Conservation (phyloP, 2,797 vertebrate species). For the Malurus leucopterus region DNA sequence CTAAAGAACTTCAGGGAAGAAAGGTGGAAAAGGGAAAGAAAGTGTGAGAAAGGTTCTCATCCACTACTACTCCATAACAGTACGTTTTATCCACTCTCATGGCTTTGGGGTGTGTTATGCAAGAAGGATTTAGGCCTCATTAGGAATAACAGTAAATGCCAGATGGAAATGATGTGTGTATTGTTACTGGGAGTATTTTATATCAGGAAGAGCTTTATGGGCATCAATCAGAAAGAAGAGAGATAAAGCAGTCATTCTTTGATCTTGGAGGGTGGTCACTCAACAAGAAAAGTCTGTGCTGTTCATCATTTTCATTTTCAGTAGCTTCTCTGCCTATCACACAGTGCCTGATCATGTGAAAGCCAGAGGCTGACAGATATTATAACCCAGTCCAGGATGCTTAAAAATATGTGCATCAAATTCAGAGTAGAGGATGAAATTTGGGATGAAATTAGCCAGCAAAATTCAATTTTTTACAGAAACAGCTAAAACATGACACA, state of each 20-base stretch:
- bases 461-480: background rate
- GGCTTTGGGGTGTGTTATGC: background rate
- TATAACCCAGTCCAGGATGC: background rate
- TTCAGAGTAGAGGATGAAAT: background rate
- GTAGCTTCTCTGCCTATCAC: background rate
- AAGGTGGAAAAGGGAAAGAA: background rate
- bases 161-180: background rate
- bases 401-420: background rate
- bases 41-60: background rate
- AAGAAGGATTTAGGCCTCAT: background rate
- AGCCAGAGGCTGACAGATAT: background rate
- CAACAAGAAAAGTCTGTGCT: background rate
- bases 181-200: background rate
- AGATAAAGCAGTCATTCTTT: constrained; percentile 8
- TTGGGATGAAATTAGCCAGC: background rate
- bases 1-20: background rate
- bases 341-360: background rate
- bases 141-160: background rate
- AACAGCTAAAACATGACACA: background rate
- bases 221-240: background rate
- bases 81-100: background rate
- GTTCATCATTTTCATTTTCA: constrained; percentile 13
- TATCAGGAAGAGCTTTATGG: background rate
- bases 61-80: background rate
- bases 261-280: constrained; percentile 12